These are phyloP conservation scores for Notolabrus celidotus DNA, from an alignment of 2,797 vertebrate species.

Conservation along the genomic window DNA sequence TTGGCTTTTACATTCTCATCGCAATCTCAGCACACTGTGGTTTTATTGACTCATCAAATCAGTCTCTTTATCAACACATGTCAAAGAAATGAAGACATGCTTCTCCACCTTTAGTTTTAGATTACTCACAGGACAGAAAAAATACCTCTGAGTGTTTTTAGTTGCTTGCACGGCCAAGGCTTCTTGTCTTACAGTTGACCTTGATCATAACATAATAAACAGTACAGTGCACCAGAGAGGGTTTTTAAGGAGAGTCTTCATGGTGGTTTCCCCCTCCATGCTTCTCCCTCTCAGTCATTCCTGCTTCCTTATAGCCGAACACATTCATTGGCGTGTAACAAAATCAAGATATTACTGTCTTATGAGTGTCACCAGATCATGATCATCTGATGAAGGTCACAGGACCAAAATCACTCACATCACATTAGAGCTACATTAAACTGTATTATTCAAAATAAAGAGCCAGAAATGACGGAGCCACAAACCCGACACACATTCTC, in stretches of 20 bases:
- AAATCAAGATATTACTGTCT: constrained; percentile 49
- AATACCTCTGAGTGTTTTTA: too few relatives aligned
- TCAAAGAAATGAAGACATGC: too few relatives aligned
- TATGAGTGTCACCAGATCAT: constrained; percentile 60
- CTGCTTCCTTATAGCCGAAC: neutral
- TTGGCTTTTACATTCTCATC: constrained; percentile 8
- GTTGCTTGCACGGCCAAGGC: neutral
- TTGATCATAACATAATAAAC: neutral
- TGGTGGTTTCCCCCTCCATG: neutral
- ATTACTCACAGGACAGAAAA: too few relatives aligned
- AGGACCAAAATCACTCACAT: constrained; percentile 53
- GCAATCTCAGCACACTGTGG: constrained; percentile 6
- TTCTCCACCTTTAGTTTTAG: too few relatives aligned
- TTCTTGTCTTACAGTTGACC: neutral
- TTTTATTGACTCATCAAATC: constrained; percentile 48
- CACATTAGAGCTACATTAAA: constrained; percentile 66
- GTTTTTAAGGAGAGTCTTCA: neutral
- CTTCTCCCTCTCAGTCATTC: constrained; percentile 5
- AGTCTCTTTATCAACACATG: constrained; percentile 14
- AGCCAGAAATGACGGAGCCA: constrained; percentile 41
- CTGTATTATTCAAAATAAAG: constrained; percentile 46
- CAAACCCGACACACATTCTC: constrained; percentile 30
- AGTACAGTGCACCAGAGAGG: neutral
- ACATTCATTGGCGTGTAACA: constrained; percentile 23
- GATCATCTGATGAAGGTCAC: constrained; percentile 65